Conservation (phyloP, 1,140 invertebrate genomes). For the Homalodisca vitripennis region DNA sequence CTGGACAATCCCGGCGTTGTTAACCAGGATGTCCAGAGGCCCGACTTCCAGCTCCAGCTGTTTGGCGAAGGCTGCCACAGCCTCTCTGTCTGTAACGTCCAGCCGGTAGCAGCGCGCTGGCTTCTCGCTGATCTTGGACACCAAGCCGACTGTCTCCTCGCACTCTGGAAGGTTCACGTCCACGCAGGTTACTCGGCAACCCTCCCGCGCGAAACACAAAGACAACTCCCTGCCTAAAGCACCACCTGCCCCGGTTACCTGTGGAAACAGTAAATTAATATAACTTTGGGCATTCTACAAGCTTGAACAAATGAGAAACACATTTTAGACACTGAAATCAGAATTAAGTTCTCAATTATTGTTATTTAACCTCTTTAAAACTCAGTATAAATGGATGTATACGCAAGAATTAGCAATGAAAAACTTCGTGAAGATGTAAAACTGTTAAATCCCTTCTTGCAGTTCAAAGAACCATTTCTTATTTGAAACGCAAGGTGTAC, state of each 20-base stretch:
- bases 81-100: slow-evolving; percentile 45
- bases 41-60: slow-evolving; percentile 38
- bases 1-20: slow-evolving; percentile 44
- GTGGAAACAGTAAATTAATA: no score
- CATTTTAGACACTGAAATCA: no score
- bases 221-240: slow-evolving; percentile 68
- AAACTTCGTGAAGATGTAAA: no score
- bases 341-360: no score
- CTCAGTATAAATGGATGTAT: no score
- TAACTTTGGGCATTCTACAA: no score
- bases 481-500: no score
- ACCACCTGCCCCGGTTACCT: slow-evolving; percentile 68
- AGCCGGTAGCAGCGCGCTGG: slow-evolving; percentile 42
- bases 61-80: slow-evolving; percentile 37
- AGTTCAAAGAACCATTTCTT: no score
- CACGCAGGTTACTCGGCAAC: slow-evolving; percentile 62
- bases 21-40: slow-evolving; percentile 42
- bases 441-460: no score
- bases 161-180: slow-evolving; percentile 60
- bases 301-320: no score
- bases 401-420: no score
- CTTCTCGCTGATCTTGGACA: slow-evolving; percentile 38
- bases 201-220: slow-evolving; percentile 59
- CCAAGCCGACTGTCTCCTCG: slow-evolving; percentile 51
- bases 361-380: no score